phyloP scores from a whole-genome alignment of 2,797 vertebrate species.

The Emys orbicularis region DNA sequence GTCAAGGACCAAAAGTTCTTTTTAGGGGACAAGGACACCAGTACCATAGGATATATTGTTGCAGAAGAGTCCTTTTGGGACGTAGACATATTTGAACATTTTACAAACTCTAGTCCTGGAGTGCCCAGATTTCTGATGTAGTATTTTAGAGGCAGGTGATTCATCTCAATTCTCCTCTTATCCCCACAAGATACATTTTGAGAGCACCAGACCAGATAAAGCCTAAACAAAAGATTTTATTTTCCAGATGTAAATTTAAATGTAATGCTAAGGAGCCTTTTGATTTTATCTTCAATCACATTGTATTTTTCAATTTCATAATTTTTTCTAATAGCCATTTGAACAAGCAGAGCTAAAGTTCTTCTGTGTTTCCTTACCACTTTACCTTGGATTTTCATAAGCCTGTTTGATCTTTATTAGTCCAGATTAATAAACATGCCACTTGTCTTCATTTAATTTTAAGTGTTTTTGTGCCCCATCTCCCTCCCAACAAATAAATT shows the following conservation, averaged over 20 bases:
- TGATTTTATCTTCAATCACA: constrained; percentile 26
- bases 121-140: background rate
- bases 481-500: background rate
- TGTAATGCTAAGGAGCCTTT: constrained; percentile 1
- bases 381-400: background rate
- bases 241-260: constrained; percentile 22
- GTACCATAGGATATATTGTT: background rate
- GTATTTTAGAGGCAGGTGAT: constrained; percentile 19
- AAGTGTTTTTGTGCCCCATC: background rate
- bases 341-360: background rate
- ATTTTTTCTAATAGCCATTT: background rate
- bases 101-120: background rate
- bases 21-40: background rate
- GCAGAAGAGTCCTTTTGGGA: background rate
- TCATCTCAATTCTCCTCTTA: constrained; percentile 13
- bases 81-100: background rate
- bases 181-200: background rate
- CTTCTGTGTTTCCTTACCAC: constrained; percentile 18
- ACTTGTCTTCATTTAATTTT: constrained; percentile 38
- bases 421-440: constrained; percentile 24
- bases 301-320: constrained; percentile 27
- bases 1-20: constrained; percentile 20
- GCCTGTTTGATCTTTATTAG: background rate
- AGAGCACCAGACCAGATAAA: constrained; percentile 14
- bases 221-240: background rate